Percentiles rank a stretch among this genome's conserved stretches.
phyloP scores from a whole-genome alignment of 2,888 invertebrate genomes.

The Andricus curvator region DNA sequence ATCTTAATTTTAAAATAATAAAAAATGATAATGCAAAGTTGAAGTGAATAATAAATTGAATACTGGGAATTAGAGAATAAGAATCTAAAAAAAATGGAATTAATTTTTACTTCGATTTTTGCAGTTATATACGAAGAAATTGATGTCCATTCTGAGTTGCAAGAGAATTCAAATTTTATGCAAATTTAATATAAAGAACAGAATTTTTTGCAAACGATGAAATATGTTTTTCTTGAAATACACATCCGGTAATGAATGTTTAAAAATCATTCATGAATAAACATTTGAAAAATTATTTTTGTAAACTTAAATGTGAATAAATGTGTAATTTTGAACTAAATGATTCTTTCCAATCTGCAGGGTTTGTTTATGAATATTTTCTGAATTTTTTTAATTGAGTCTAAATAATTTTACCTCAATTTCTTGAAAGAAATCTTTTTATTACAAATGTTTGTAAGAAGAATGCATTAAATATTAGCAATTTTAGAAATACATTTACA shows the following conservation, averaged over 20 bases:
- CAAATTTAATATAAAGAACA: background rate
- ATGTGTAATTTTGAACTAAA: too few species aligned
- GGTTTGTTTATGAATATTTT: too few species aligned
- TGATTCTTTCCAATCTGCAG: too few species aligned
- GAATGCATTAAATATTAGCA: too few species aligned
- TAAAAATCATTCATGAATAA: background rate
- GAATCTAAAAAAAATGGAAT: background rate
- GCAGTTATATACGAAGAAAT: background rate
- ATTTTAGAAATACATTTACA: too few species aligned
- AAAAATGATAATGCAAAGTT: background rate
- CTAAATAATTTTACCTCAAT: too few species aligned
- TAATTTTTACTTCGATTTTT: background rate
- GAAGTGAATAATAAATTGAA: background rate
- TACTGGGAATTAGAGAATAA: background rate
- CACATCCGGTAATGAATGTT: background rate
- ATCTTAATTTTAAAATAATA: too few species aligned
- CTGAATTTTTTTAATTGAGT: too few species aligned
- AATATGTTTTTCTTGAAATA: background rate
- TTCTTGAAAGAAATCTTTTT: too few species aligned
- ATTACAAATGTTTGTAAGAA: too few species aligned
- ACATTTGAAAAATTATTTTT: background rate
- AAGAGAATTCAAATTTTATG: background rate
- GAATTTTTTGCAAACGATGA: background rate
- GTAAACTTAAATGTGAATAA: background rate
- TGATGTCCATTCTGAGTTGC: background rate